These are phyloP conservation scores for Petrocephalus microphthalmus DNA, from an alignment of 2,113 vertebrate species.

Conservation along the genomic window DNA sequence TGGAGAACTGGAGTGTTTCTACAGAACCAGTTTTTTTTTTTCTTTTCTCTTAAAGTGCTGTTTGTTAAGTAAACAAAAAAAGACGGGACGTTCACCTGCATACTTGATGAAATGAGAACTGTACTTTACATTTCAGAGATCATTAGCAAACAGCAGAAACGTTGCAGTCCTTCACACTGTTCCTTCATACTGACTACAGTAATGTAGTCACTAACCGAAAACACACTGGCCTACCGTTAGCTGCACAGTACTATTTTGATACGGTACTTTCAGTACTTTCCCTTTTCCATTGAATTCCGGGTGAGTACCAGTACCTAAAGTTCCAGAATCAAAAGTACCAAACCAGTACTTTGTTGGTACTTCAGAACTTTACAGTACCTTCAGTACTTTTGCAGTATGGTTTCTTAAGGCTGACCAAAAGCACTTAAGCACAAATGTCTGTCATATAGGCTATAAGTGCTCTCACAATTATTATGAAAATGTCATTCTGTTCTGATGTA, in stretches of 20 bases:
- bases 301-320: too few relatives aligned
- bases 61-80: neutral
- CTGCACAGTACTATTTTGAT: neutral
- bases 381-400: neutral
- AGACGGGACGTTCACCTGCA: neutral
- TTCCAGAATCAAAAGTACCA: neutral
- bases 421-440: neutral
- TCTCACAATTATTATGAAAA: neutral
- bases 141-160: neutral
- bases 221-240: neutral
- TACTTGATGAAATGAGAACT: neutral
- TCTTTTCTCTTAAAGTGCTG: neutral
- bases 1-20: neutral
- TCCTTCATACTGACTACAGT: neutral
- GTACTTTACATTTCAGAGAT: neutral
- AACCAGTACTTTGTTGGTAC: neutral
- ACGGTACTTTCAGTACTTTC: neutral
- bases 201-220: neutral
- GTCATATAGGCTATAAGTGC: neutral
- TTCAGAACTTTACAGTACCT: neutral
- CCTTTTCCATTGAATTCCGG: neutral
- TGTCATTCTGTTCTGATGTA: too few relatives aligned
- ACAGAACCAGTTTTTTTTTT: neutral
- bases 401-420: neutral
- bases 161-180: neutral